Conservation (phyloP, 2,797 vertebrate species). For the Potorous gilbertii region DNA sequence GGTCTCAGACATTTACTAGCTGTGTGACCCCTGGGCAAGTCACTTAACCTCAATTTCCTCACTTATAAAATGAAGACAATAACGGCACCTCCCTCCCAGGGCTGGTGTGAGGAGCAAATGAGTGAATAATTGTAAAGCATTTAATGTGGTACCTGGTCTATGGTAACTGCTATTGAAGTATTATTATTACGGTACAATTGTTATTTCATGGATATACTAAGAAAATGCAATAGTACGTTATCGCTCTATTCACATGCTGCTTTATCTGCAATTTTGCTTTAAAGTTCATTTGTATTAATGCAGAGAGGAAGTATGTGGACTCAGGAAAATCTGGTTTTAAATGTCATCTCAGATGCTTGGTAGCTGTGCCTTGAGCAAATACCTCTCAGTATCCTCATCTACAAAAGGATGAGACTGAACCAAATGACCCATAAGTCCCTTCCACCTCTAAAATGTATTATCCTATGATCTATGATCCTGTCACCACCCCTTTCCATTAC, state of each 20-base stretch:
- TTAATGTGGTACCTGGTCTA: background rate
- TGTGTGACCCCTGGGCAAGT: background rate
- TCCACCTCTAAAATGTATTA: background rate
- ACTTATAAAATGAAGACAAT: background rate
- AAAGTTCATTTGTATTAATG: background rate
- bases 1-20: background rate
- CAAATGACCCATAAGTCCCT: background rate
- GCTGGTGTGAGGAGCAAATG: background rate
- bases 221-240: background rate
- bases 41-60: background rate
- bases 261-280: background rate
- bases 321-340: background rate
- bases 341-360: background rate
- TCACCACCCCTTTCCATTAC: background rate
- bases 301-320: background rate
- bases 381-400: background rate
- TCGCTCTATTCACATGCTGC: background rate
- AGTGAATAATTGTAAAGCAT: background rate
- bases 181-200: background rate
- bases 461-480: background rate
- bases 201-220: background rate
- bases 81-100: background rate
- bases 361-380: background rate
- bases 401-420: background rate
- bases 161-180: background rate